Conservation (phyloP, 2,797 vertebrate genomes). For the Molossus alvarezi region DNA sequence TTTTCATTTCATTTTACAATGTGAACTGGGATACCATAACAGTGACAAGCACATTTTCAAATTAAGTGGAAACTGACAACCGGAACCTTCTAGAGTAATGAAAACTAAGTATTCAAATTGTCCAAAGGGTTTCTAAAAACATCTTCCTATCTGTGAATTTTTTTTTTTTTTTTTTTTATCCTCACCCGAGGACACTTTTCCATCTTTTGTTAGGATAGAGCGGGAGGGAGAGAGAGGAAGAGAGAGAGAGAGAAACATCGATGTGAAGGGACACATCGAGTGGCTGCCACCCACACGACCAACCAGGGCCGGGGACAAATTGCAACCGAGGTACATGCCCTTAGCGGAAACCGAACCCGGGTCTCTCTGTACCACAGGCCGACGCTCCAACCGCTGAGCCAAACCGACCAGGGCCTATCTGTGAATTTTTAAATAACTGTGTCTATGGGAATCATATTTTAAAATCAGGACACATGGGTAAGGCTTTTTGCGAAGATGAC, state of each 20-base stretch:
- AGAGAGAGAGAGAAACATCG: too few species aligned
- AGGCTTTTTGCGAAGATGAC: neutral
- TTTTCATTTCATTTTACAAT: slow-evolving; percentile 26
- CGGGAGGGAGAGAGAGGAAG: too few species aligned
- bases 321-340: too few species aligned
- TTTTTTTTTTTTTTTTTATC: neutral
- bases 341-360: too few species aligned
- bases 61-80: slow-evolving; percentile 7
- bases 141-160: neutral
- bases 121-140: slow-evolving; percentile 50
- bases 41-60: slow-evolving; percentile 19
- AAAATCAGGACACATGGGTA: slow-evolving; percentile 30
- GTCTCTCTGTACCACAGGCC: too few species aligned
- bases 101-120: neutral
- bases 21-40: neutral
- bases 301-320: too few species aligned
- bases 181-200: too few species aligned
- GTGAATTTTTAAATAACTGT: slow-evolving; percentile 27
- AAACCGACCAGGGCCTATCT: neutral
- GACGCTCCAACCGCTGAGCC: too few species aligned
- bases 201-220: too few species aligned
- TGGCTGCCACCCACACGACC: too few species aligned
- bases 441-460: neutral
- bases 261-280: too few species aligned
- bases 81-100: neutral